Evolutionary conservation across 2,797 vertebrate genomes (phyloP).

Genomic region (Phoebastria nigripes): DNA sequence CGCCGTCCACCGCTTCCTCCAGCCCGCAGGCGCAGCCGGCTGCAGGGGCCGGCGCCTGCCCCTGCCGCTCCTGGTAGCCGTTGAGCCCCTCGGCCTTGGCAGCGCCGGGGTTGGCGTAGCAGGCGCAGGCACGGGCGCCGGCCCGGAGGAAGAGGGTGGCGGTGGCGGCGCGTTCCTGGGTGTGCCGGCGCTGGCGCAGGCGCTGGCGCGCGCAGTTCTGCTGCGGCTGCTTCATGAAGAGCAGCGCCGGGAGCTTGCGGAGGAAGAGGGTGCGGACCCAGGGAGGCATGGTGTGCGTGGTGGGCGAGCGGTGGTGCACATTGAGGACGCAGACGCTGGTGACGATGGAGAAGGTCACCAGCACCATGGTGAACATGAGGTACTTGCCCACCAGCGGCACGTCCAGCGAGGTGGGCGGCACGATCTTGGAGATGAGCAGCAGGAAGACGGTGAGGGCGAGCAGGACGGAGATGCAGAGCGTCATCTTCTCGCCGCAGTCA

Average conservation of each 20-base stretch:
- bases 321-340: constrained; percentile 95
- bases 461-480: constrained; percentile 92
- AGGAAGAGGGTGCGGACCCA: constrained; percentile 94
- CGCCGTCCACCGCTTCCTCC: constrained; percentile 72
- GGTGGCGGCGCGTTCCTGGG: constrained; percentile 64
- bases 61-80: constrained; percentile 79
- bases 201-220: constrained; percentile 89
- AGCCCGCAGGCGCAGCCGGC: constrained; percentile 65
- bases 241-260: constrained; percentile 87
- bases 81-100: constrained; percentile 83
- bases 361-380: constrained; percentile 98
- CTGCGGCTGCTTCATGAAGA: constrained; percentile 92
- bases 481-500: constrained; percentile 97
- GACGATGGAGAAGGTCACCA: constrained; percentile 96
- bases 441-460: constrained; percentile 94
- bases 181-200: constrained; percentile 82
- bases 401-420: constrained; percentile 92
- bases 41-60: constrained; percentile 52
- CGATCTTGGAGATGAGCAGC: constrained; percentile 95
- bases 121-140: constrained; percentile 77
- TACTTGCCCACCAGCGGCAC: constrained; percentile 97
- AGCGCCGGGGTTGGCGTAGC: constrained; percentile 85
- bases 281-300: constrained; percentile 95
- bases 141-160: constrained; percentile 75
- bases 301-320: constrained; percentile 93